Percentiles rank a stretch among this genome's conserved stretches.
phyloP scores from a whole-genome alignment of 2,888 invertebrate species.

The Leuctra nigra region DNA sequence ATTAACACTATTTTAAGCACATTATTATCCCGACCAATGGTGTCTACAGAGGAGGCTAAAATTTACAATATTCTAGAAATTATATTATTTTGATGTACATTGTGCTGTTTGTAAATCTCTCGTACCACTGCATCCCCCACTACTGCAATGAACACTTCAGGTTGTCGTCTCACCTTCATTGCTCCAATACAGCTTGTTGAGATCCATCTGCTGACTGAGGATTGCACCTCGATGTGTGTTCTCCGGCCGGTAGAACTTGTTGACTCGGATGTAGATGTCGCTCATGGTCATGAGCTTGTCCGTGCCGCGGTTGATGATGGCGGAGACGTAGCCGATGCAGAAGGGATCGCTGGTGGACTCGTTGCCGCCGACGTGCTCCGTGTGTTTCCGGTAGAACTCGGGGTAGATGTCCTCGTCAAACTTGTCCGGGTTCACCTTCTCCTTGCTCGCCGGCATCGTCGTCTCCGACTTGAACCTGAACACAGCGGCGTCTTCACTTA shows the following conservation, averaged over 20 bases:
- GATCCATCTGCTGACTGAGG: constrained; percentile 54
- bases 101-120: too few relatives aligned
- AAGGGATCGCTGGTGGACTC: constrained; percentile 68
- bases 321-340: constrained; percentile 60
- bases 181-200: constrained; percentile 71
- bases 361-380: constrained; percentile 61
- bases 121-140: too few relatives aligned
- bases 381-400: constrained; percentile 71
- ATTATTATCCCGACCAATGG: too few relatives aligned
- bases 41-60: too few relatives aligned
- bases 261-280: constrained; percentile 58
- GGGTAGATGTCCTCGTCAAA: constrained; percentile 70
- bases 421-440: constrained; percentile 33
- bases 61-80: too few relatives aligned
- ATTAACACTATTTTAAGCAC: too few relatives aligned
- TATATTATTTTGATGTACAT: too few relatives aligned
- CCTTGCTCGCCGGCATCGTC: constrained; percentile 20
- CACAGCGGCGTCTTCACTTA: too few relatives aligned
- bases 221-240: constrained; percentile 56
- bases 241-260: constrained; percentile 68
- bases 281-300: constrained; percentile 47
- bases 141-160: too few relatives aligned
- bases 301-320: constrained; percentile 51
- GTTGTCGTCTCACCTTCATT: too few relatives aligned
- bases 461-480: constrained; percentile 47